Base-by-base conservation (phyloP, 2,113 vertebrate genomes). In the Delphinus delphis region DNA sequence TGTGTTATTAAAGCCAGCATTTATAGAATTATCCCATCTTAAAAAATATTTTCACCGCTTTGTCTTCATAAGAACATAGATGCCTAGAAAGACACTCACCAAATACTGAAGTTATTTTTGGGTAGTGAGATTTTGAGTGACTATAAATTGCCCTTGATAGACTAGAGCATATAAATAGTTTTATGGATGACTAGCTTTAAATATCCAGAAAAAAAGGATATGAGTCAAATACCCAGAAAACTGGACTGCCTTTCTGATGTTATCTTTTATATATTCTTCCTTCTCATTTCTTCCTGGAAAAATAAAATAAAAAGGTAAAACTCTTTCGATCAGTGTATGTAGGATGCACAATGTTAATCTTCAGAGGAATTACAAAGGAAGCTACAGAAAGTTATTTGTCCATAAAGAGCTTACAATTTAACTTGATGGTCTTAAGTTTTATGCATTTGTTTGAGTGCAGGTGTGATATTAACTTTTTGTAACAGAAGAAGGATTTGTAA, bases 281-380 rank as follows among this genome's bases (percentile, higher is more conserved):
- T 90, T 88, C 92, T 82, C 44, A 93, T 96, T 88, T 95, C 44
- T 85, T 79, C 38, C 38, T 80, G 12, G 88, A 63, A 86, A 88
- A 80, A 31, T 11, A 36, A n/a, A 50, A n/a, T 8, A 26, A 14
- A 58, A 82, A 77, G 23, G 12, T 68, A 50, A 86, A 90, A 44
- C 6, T 25, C 31, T 68, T 84, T 88, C 14, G 8, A 15, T 74
- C 36, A 53, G 58, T 1, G 3, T 89, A 33, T 67, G 3, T n/a
- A 91, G 53, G 20, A 44, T 79, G 47, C 70, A 82, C 41, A 83
- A 55, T 91, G 12, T 74, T 93, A 95, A 70, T 91, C 79, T 86
- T 73, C 50, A 50, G 28, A 81, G 23, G 38, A 88, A 93, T 96
- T 68, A 93, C 60, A 94, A 88, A 93, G 13, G 12, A 88, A 90